These are phyloP conservation scores for Monodelphis domestica DNA, from an alignment of 2,797 vertebrate genomes.

Conservation along the genomic window DNA sequence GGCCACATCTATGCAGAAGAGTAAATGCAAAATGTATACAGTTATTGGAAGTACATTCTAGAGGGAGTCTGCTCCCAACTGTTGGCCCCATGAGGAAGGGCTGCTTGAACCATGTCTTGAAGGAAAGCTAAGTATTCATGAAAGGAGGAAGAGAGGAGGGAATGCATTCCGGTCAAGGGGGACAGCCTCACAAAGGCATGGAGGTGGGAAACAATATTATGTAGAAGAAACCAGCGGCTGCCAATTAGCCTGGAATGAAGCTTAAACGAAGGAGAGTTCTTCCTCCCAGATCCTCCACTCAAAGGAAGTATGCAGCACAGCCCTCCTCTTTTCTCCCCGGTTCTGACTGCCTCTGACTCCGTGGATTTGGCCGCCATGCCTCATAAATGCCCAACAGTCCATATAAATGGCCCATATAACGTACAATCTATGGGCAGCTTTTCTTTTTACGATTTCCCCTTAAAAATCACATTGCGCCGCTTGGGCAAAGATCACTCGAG, in stretches of 20 bases:
- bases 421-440: constrained; percentile 86
- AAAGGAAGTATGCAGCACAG: background rate
- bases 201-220: background rate
- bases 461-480: constrained; percentile 83
- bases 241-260: background rate
- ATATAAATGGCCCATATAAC: constrained; percentile 86
- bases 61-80: background rate
- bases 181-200: background rate
- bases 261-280: background rate
- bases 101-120: background rate
- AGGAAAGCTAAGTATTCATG: background rate
- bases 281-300: background rate
- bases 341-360: background rate
- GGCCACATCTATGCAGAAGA: background rate
- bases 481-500: constrained; percentile 85
- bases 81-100: too few relatives aligned
- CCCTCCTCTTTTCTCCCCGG: background rate
- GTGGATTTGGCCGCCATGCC: background rate
- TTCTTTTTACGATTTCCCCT: constrained; percentile 86
- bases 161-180: background rate
- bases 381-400: background rate
- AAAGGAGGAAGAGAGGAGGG: background rate
- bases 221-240: background rate
- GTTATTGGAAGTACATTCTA: background rate
- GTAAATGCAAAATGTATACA: background rate